phyloP scores from a whole-genome alignment of 2,797 vertebrate genomes.

The Artibeus lituratus region DNA sequence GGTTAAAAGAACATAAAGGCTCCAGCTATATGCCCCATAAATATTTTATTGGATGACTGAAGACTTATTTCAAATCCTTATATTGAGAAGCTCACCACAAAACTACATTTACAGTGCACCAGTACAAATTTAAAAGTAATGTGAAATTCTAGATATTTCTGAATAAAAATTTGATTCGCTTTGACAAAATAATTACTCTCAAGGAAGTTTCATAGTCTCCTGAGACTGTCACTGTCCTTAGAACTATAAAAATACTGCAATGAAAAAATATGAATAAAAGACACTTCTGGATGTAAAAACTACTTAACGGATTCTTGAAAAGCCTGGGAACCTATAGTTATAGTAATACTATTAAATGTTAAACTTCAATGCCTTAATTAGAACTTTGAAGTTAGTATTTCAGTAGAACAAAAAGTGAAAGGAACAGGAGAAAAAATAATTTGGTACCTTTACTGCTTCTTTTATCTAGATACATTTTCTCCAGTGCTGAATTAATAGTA shows the following conservation, averaged over 20 bases:
- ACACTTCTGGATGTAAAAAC: neutral
- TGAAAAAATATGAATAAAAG: slow-evolving; percentile 39
- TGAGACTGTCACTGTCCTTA: neutral
- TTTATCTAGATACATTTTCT: slow-evolving; percentile 16
- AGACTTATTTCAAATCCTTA: neutral
- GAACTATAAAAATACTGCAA: neutral
- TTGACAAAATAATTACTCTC: neutral
- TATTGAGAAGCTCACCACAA: neutral
- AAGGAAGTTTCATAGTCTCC: neutral
- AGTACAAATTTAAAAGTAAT: neutral
- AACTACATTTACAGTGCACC: neutral
- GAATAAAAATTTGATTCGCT: neutral
- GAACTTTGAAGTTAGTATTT: slow-evolving; percentile 48
- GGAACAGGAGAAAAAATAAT: neutral
- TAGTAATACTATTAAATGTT: neutral
- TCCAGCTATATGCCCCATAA: neutral
- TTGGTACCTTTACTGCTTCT: neutral
- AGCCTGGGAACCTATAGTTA: neutral
- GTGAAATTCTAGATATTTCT: neutral
- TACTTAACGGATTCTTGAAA: slow-evolving; percentile 4
- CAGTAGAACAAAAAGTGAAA: neutral
- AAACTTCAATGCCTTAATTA: neutral
- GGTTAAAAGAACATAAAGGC: neutral
- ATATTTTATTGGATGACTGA: neutral
- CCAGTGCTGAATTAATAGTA: neutral